Evolutionary conservation across 2,113 vertebrate species (phyloP).

Genomic region (Kryptolebias marmoratus): DNA sequence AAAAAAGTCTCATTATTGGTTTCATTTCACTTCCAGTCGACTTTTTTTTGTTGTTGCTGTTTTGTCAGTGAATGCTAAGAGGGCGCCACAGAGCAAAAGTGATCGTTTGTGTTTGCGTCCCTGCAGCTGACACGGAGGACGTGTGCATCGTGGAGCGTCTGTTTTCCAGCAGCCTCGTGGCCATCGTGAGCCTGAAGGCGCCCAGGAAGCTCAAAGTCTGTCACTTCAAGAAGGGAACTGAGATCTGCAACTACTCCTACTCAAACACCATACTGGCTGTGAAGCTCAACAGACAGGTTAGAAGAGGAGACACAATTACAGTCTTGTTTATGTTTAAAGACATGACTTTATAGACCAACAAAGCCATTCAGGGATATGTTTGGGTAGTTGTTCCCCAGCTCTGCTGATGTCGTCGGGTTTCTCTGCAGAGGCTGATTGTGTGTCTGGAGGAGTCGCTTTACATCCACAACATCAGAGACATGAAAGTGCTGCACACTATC

Average conservation of each 20-base stretch:
- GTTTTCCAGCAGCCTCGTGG: constrained; percentile 97
- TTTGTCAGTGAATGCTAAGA: background rate
- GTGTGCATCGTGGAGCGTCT: constrained; percentile 98
- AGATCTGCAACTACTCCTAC: constrained; percentile 99
- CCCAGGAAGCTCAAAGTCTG: constrained; percentile 99
- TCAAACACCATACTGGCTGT: constrained; percentile 98
- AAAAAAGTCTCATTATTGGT: too few species aligned
- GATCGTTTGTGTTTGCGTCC: background rate
- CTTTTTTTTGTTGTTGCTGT: background rate
- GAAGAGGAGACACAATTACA: background rate
- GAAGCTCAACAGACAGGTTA: constrained; percentile 95
- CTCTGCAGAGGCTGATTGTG: constrained; percentile 91
- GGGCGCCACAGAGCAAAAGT: background rate
- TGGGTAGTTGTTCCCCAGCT: background rate
- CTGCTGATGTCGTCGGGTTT: constrained; percentile 7
- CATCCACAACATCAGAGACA: constrained; percentile 99
- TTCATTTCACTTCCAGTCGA: too few species aligned
- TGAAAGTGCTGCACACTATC: constrained; percentile 99
- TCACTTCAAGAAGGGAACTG: constrained; percentile 99
- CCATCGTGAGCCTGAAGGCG: constrained; percentile 98
- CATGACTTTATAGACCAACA: too few species aligned
- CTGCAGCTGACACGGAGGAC: constrained; percentile 93
- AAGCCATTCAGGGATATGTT: background rate
- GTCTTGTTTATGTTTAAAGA: background rate
- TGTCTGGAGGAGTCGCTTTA: constrained; percentile 98